Evolutionary conservation across 2,113 vertebrate genomes (phyloP).

Genomic region (Ia io): DNA sequence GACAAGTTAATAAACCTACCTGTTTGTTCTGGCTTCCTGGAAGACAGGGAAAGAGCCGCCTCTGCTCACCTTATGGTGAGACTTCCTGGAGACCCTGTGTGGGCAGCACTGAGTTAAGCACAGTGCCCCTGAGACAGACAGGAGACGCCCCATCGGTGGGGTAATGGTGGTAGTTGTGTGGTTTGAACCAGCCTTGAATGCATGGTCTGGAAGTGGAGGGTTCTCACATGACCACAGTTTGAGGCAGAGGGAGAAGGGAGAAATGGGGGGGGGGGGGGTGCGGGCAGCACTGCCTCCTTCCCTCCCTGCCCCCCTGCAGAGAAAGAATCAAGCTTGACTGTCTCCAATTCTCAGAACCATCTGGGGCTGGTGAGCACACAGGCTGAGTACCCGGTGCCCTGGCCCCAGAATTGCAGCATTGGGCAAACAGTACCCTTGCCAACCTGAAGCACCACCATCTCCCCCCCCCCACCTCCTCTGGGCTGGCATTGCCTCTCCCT

Average conservation of each 20-base stretch:
- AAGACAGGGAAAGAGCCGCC: too few species aligned
- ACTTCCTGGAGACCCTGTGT: background rate
- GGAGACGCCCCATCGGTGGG: background rate
- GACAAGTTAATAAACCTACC: background rate
- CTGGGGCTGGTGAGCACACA: background rate
- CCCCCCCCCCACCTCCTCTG: too few species aligned
- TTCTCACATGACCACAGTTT: background rate
- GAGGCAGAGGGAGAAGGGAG: background rate
- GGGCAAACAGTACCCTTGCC: background rate
- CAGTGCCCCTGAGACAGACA: rapidly evolving
- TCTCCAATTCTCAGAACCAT: background rate
- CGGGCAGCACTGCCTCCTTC: background rate
- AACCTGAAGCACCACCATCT: background rate
- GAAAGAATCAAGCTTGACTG: background rate
- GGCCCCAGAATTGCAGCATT: background rate
- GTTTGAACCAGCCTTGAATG: background rate
- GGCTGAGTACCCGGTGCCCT: background rate
- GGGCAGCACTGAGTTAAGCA: background rate
- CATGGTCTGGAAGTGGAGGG: background rate
- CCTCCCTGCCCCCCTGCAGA: background rate
- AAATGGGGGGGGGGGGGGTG: too few species aligned
- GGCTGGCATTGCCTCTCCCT: rapidly evolving
- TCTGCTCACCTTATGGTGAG: background rate
- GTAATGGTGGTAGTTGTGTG: too few species aligned
- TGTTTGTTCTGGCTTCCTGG: background rate